Evolutionary conservation across 2,113 vertebrate genomes (phyloP), one percentile per base, ranked within the genome.

Genomic region (Microcebus tavaratra): DNA sequence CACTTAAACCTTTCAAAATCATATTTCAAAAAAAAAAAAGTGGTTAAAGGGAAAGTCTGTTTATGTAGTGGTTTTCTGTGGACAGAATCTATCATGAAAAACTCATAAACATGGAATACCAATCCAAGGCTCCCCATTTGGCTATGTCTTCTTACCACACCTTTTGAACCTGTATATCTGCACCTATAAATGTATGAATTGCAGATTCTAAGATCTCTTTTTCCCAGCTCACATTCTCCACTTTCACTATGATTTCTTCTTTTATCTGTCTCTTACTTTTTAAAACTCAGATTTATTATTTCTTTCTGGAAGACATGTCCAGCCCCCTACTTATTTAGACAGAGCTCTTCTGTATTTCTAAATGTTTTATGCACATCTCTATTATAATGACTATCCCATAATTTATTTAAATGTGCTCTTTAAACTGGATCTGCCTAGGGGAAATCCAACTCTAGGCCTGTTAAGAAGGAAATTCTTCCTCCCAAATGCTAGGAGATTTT

Each of bases 1-100:
- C 68, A 88, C 34, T 97, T 91, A 91, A 95, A 73, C 31, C 29
- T 96, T 93, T 95, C 63, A 96, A 94, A 94, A 45, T 42, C 45
- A 59, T 86, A 73, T 39, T 34, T 50, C 3, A 23, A 45, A 86
- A 39, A 65, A n/a, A 73, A 61, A 6, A 11, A 82, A 75, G 14
- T 90, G 23, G 67, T 92, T 82, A 94, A 93, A 78, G 12, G 34
- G 20, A 90, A 68, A 59, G 17, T 53, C 10, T 87, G n/a, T 75
- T 73, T 88, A 75, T 68, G 17, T n/a, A 92, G 34, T 31, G 84
- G 25, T 75, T 83, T 39, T 68, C 53, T 91, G 23, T 84, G 65
- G 17, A 29, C 11, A 91, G 34, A 87, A 9, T 63, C 29, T 36
- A 73, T 83, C 18, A 48, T 59, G 57, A 88, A 75, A 93, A 83